phyloP scores from a whole-genome alignment of 2,797 vertebrate species.

The Apodemus agrarius region DNA sequence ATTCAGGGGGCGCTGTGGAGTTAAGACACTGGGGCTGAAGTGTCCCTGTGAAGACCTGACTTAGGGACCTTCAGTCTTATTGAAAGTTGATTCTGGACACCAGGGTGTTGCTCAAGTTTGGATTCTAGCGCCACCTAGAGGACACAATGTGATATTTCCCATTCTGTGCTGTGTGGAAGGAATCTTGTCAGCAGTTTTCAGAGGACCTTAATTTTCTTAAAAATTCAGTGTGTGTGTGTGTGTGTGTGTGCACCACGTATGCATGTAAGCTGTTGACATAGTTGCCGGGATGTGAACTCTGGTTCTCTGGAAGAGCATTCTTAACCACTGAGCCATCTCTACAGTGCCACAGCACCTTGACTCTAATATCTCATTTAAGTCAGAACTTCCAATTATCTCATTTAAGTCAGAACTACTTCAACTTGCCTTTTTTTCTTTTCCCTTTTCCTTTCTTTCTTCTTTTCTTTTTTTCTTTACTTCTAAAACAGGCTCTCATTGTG shows the following conservation, averaged over 20 bases:
- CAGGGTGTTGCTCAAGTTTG: conserved; percentile 42
- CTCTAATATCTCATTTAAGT: conserved; percentile 8
- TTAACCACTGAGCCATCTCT: background rate
- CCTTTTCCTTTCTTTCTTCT: background rate
- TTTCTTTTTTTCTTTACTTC: background rate
- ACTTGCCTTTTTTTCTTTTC: background rate
- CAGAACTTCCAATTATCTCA: background rate
- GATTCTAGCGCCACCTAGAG: conserved; percentile 87
- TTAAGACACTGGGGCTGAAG: background rate
- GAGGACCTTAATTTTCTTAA: conserved; percentile 16
- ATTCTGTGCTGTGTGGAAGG: background rate
- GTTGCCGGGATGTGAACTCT: too few relatives aligned
- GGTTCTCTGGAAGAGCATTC: background rate
- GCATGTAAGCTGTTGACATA: background rate
- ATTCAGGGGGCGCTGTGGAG: background rate
- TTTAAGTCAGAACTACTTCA: background rate
- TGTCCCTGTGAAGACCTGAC: background rate
- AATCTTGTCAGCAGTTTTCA: conserved; percentile 22
- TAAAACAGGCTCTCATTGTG: background rate
- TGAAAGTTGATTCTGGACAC: background rate
- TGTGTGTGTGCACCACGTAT: background rate
- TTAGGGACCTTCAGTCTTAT: background rate
- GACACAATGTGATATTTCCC: conserved; percentile 40
- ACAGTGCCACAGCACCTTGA: background rate
- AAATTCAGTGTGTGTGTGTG: background rate